Conservation (phyloP, 2,797 vertebrate species). For the Macroramphosus scolopax region DNA sequence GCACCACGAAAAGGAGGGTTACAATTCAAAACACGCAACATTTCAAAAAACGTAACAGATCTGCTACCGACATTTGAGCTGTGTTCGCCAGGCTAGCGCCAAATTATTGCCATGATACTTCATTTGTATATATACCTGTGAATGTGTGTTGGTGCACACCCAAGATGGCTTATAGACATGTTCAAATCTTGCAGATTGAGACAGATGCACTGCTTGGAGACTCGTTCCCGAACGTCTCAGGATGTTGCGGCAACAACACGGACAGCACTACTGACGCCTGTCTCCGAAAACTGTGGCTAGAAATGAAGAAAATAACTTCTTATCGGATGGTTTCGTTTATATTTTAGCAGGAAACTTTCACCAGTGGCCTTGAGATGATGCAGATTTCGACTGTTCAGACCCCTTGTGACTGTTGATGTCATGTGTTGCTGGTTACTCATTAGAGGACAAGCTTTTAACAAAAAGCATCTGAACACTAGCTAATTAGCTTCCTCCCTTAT, state of each 20-base stretch:
- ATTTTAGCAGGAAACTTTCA: constrained; percentile 11
- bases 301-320: constrained; percentile 4
- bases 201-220: constrained; percentile 18
- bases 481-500: constrained; percentile 28
- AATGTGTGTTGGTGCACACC: constrained; percentile 10
- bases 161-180: constrained; percentile 63
- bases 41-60: constrained; percentile 13
- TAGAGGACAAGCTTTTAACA: constrained; percentile 11
- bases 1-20: constrained; percentile 27
- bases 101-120: constrained; percentile 76
- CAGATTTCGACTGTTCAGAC: constrained; percentile 14
- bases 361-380: too few species aligned
- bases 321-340: constrained; percentile 8
- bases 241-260: constrained; percentile 18
- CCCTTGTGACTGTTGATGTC: constrained; percentile 13
- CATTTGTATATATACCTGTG: constrained; percentile 35
- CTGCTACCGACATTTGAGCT: constrained; percentile 49
- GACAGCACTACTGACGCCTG: background rate
- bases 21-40: constrained; percentile 27
- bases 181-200: constrained; percentile 29
- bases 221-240: constrained; percentile 23
- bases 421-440: constrained; percentile 58
- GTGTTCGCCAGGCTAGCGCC: constrained; percentile 39
- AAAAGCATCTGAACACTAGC: constrained; percentile 22
- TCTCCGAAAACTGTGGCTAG: constrained; percentile 2